Base-by-base conservation (phyloP, 2,113 vertebrate species). In the Neodon shergylaensis region DNA sequence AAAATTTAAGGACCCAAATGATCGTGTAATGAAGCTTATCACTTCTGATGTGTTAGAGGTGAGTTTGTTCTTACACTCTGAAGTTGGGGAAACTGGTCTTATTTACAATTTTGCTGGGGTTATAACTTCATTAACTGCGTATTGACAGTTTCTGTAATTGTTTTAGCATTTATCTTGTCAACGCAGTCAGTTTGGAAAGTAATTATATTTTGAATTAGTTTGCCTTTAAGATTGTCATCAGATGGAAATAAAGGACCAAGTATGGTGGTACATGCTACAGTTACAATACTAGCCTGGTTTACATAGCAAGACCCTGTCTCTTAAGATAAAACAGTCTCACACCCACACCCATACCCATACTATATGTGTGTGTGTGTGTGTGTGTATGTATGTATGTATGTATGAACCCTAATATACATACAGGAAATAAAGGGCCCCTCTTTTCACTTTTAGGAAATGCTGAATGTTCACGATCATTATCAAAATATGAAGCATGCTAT, bases 401-500 rank as follows among this genome's bases (percentile, higher is more conserved):
- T 68, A 68, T 33, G 14, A 33, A n/a, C 9, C 72, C n/a, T 19
- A 24, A 2, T 76, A 76, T 14, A 47, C 73, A 74, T 12, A 14
- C 24, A n/a, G 47, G 76, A 97, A 90, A 68, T 95, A 81, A 94
- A 78, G 16, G 33, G 58, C 31, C 94, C 26, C 26, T 68, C 10
- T 63, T 96, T 92, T 94, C 49, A 36, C 47, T 97, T 98, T 93
- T 82, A 99, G 99, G 99, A 99, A 97, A 90, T 99, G 89, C 97
- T 99, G 92, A 99, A 99, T 94, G 96, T 99, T 96, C 99, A 99
- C 0, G 97, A 99, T 0, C 98, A 99, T 97, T 99, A 99, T 86
- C 98, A 99, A 88, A 99, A 98, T 95, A 98, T 99, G 98, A 99
- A 99, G 96, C 97, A 98, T 13, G 92, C 97, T 5, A 98, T 99